These are phyloP conservation scores for Leucosticte australis DNA, from an alignment of 2,113 vertebrate genomes.

Conservation along the genomic window DNA sequence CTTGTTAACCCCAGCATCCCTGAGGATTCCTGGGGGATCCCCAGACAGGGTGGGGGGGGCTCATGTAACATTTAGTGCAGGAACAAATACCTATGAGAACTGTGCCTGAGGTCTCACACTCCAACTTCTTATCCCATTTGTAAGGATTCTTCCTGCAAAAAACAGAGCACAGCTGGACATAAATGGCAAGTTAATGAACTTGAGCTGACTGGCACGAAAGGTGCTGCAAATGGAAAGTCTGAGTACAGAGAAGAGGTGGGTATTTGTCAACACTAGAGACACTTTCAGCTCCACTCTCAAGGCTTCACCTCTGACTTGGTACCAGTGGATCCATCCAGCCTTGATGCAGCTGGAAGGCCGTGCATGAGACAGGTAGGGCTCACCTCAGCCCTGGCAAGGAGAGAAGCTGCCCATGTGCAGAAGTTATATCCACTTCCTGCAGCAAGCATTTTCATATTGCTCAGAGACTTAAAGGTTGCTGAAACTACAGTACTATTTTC, in stretches of 20 bases:
- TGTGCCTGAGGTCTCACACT: not conserved
- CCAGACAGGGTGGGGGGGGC: rapidly evolving
- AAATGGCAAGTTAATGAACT: not conserved
- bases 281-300: not conserved
- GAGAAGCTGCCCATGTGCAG: not conserved
- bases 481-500: not conserved
- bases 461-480: not conserved
- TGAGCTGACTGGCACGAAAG: not conserved
- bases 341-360: not conserved
- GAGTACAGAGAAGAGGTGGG: not conserved
- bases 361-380: not conserved
- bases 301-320: not conserved
- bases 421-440: not conserved
- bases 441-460: not conserved
- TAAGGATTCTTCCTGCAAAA: not conserved
- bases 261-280: not conserved
- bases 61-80: not conserved
- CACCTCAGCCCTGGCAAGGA: not conserved
- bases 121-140: not conserved
- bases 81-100: not conserved
- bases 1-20: not conserved
- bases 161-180: not conserved
- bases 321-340: not conserved
- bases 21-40: not conserved
- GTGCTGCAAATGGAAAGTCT: not conserved